phyloP scores from a whole-genome alignment of 2,888 invertebrate species.

The Psylliodes chrysocephalus region DNA sequence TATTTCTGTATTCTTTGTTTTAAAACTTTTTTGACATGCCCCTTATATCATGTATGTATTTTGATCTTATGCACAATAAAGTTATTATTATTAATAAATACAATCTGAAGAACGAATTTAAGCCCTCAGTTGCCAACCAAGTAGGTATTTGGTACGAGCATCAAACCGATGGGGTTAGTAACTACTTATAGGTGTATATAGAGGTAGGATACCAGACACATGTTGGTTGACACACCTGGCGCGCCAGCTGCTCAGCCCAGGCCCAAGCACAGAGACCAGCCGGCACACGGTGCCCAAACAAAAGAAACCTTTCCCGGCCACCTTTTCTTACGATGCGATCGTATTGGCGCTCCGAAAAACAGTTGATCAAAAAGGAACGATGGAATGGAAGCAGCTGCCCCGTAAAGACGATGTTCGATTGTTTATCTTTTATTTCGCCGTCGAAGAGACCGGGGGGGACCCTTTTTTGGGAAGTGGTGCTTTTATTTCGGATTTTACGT shows the following conservation, averaged over 20 bases:
- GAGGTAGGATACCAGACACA: conserved; percentile 44
- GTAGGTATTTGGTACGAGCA: not conserved
- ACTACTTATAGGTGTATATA: too few species aligned
- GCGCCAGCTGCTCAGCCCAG: conserved; percentile 61
- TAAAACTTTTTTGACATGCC: too few species aligned
- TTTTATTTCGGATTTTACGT: not conserved
- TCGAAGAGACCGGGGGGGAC: conserved; percentile 28
- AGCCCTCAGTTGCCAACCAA: too few species aligned
- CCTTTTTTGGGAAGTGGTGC: conserved; percentile 25
- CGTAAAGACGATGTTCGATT: conserved; percentile 48
- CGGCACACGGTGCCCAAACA: conserved; percentile 55
- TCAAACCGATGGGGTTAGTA: conserved; percentile 33
- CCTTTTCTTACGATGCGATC: conserved; percentile 52
- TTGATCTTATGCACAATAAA: too few species aligned
- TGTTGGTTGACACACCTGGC: conserved; percentile 58
- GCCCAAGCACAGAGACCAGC: conserved; percentile 41
- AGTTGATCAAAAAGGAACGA: conserved; percentile 49
- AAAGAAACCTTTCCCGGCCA: conserved; percentile 55
- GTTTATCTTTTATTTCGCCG: conserved; percentile 45
- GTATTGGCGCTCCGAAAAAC: conserved; percentile 53
- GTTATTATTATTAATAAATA: too few species aligned
- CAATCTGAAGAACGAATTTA: too few species aligned
- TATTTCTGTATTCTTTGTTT: too few species aligned
- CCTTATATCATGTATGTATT: too few species aligned
- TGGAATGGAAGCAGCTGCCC: conserved; percentile 47